phyloP scores from a whole-genome alignment of 2,113 vertebrate genomes.

The Balaenoptera acutorostrata region DNA sequence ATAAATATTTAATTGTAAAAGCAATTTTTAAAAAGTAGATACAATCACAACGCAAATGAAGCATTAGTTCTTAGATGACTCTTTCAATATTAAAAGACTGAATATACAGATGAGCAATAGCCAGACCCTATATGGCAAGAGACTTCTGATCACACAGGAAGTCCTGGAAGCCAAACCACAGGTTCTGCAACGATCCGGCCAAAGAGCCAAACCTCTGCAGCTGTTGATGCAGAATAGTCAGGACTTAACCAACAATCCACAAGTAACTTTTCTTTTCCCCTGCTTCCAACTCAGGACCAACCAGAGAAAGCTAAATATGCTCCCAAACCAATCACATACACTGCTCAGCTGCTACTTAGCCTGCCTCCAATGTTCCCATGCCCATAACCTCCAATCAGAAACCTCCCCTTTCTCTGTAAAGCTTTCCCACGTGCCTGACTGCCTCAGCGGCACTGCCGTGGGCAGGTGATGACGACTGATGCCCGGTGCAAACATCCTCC shows the following conservation, averaged over 20 bases:
- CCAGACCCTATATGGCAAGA: neutral
- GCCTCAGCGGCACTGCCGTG: neutral
- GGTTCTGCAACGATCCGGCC: neutral
- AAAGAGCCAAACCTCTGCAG: neutral
- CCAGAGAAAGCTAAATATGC: neutral
- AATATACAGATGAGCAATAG: neutral
- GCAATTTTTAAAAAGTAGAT: neutral
- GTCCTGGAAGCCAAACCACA: neutral
- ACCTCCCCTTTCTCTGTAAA: neutral
- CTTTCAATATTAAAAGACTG: neutral
- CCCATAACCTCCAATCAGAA: neutral
- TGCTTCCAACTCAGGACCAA: neutral
- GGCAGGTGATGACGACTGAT: neutral
- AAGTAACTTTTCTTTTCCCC: neutral
- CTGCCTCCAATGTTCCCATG: too few relatives aligned
- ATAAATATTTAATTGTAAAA: neutral
- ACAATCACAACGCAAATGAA: neutral
- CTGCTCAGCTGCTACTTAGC: neutral
- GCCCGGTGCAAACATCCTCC: neutral
- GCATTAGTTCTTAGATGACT: neutral
- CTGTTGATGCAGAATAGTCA: neutral
- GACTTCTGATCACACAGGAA: neutral
- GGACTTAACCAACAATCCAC: neutral
- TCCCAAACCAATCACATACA: neutral
- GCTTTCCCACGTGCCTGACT: neutral